Base-by-base conservation (phyloP, 2,888 invertebrate species). In the Brenthis hecate region DNA sequence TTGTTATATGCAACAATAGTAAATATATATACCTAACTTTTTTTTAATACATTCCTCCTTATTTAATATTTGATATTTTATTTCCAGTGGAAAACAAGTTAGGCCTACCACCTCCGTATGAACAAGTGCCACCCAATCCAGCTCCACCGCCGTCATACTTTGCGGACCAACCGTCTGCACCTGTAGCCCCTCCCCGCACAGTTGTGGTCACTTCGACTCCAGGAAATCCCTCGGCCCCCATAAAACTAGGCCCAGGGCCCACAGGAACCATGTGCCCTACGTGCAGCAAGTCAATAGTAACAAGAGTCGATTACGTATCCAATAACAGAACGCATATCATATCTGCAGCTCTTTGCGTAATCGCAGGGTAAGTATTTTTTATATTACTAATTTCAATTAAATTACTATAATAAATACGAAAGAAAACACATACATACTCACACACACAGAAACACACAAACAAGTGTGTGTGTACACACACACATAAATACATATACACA, bases 1-100 rank as follows among this genome's bases (percentile, higher is more conserved):
- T 43, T 43, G 8, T 43, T 43, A 11, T 43, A 43, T 43, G 36
- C 36, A 43, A 43, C 8, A 2, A 43, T 43, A 43, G 36, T 43
- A 43, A 43, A 11, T 1, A 0, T 43, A 36, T 36, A 43, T 11
- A 11, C 8, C 2, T 43, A 43, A 19, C 0, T 1, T 43, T 43
- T 8, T 43, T 43, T 11, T 43, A 43, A 43, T 43, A 43, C 36
- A 43, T 43, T 43, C 8, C 8, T 11, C 36, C 36, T 43, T 43
- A 43, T 43, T 43, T 8, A 43, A 43, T 43, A 11, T 2, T 43
- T 8, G 36, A 36, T 36, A 8, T 66, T 54, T 67, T 32, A 16
- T 65, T 88, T 91, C 66, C 85, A 92, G 92, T 92, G 92, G 92
- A 92, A 80, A 92, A 92, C 70, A 92, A 92, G 80, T 91, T 92